These are phyloP conservation scores for Cettia cetti DNA, from an alignment of 2,113 vertebrate species.

Conservation along the genomic window DNA sequence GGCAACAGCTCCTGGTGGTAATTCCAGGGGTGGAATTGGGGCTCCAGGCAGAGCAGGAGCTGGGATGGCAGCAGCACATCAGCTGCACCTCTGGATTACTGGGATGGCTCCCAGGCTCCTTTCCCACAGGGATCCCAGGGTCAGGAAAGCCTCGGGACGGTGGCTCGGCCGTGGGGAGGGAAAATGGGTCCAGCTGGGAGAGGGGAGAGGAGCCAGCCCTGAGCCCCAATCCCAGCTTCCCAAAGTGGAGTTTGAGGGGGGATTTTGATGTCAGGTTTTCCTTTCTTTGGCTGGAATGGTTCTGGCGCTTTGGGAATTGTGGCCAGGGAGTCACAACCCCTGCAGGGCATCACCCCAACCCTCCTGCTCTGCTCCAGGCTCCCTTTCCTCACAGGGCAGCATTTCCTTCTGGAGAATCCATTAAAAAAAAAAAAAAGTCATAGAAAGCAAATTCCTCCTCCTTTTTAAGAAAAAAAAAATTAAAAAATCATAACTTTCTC, in stretches of 20 bases:
- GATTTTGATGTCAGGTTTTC: not conserved
- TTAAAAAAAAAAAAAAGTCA: slow-evolving; percentile 18
- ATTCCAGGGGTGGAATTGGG: not conserved
- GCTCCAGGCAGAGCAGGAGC: not conserved
- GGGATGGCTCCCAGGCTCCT: not conserved
- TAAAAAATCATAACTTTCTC: not conserved
- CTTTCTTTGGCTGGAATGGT: not conserved
- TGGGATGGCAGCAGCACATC: not conserved
- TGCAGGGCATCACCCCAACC: not conserved
- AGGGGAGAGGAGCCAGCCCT: not conserved
- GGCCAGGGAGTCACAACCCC: not conserved
- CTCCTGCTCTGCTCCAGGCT: not conserved
- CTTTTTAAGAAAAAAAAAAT: not conserved
- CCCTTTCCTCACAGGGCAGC: not conserved
- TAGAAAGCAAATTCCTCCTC: slow-evolving; percentile 32
- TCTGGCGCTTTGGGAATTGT: not conserved
- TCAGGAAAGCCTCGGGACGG: not conserved
- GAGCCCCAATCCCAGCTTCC: not conserved
- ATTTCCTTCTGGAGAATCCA: not conserved
- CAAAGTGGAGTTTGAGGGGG: not conserved
- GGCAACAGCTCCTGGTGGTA: slow-evolving; percentile 39
- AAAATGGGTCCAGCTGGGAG: not conserved
- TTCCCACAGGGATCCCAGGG: not conserved
- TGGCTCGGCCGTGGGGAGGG: not conserved
- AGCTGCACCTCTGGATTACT: not conserved